Evolutionary conservation across 2,888 invertebrate species (phyloP).

Genomic region (Thecophora atra): DNA sequence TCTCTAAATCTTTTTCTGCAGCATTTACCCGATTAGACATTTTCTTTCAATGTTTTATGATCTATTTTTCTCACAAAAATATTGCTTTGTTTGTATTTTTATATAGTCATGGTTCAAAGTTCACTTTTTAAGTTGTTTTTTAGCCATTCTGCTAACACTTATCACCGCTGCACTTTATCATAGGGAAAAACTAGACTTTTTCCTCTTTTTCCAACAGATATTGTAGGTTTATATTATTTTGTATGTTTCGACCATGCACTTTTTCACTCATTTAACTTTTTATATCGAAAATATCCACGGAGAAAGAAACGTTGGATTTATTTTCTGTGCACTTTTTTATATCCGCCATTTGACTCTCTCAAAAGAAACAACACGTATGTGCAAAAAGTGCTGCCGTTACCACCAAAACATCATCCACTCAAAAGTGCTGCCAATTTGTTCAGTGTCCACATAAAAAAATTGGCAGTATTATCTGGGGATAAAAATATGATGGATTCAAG

Average conservation of each 20-base stretch:
- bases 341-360: not conserved
- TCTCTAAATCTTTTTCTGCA: constrained; percentile 84
- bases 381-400: too few species aligned
- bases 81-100: too few species aligned
- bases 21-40: constrained; percentile 63
- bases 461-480: too few species aligned
- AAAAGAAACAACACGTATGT: constrained; percentile 4
- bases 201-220: constrained; percentile 28
- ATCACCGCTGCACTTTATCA: constrained; percentile 6
- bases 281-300: too few species aligned
- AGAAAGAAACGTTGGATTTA: too few species aligned
- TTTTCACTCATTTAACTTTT: too few species aligned
- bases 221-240: too few species aligned
- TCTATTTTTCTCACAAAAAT: constrained; percentile 13
- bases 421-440: too few species aligned
- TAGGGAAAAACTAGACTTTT: constrained; percentile 26
- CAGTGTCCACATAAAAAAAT: too few species aligned
- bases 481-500: too few species aligned
- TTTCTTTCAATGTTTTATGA: constrained; percentile 42
- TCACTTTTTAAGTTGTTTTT: constrained; percentile 24
- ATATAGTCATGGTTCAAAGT: constrained; percentile 38
- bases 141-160: constrained; percentile 19
- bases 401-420: too few species aligned
- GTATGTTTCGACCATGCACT: too few species aligned
- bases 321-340: not conserved